These are phyloP conservation scores for Drosophila teissieri DNA, from an alignment of 1,140 invertebrate genomes.

Conservation along the genomic window DNA sequence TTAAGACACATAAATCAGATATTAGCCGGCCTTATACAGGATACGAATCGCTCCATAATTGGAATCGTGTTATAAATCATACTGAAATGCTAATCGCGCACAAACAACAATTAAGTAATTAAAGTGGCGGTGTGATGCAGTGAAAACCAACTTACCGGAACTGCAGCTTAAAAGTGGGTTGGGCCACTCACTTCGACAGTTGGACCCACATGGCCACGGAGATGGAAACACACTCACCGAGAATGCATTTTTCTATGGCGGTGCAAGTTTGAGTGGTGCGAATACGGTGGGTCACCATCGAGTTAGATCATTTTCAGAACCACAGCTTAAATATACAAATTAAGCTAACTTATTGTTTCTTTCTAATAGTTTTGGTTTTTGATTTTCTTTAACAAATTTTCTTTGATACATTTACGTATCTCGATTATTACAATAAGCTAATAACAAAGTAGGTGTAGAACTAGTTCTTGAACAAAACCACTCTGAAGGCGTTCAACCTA, in stretches of 20 bases:
- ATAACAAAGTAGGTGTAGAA: conserved; percentile 3
- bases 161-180: conserved; percentile 78
- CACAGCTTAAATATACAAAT: too few species aligned
- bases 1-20: conserved; percentile 42
- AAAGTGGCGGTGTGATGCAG: conserved; percentile 56
- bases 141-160: conserved; percentile 76
- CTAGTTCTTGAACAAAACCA: conserved; percentile 20
- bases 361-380: too few species aligned
- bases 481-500: conserved; percentile 8
- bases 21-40: conserved; percentile 50
- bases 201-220: conserved; percentile 14
- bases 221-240: conserved; percentile 29
- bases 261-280: conserved; percentile 5
- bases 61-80: conserved; percentile 40
- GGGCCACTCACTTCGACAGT: conserved; percentile 39
- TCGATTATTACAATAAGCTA: background rate
- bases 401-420: too few species aligned
- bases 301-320: conserved; percentile 1
- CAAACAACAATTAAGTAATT: conserved; percentile 77
- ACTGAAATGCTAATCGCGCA: conserved; percentile 60
- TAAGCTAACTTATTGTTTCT: too few species aligned
- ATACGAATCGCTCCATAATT: conserved; percentile 60
- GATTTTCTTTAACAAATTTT: too few species aligned
- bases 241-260: conserved; percentile 34
- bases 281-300: background rate